Evolutionary conservation across 2,888 invertebrate species (phyloP).

Genomic region (Sympetrum striolatum): DNA sequence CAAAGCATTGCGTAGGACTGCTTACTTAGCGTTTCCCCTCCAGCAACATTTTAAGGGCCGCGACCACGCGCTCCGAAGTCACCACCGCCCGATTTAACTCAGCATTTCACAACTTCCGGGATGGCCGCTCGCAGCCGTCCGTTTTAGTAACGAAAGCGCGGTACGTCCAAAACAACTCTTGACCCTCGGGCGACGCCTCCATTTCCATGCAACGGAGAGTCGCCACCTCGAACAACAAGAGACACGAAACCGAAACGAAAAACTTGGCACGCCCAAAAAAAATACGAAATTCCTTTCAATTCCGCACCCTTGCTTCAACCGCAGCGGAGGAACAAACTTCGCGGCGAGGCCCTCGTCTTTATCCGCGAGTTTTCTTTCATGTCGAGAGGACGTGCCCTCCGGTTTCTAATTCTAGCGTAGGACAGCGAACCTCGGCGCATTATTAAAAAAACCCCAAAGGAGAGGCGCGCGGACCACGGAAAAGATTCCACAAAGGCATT

Average conservation of each 20-base stretch:
- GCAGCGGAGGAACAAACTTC: not conserved
- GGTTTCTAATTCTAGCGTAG: not conserved
- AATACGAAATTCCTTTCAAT: not conserved
- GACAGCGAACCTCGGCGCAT: conserved; percentile 10
- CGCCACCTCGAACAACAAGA: not conserved
- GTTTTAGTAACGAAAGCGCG: no score
- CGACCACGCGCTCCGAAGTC: no score
- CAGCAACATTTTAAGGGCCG: no score
- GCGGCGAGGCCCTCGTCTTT: not conserved
- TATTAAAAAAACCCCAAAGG: not conserved
- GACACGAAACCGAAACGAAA: not conserved
- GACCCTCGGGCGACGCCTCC: not conserved
- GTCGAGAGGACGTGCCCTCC: not conserved
- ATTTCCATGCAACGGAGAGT: not conserved
- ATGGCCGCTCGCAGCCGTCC: no score
- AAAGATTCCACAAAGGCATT: conserved; percentile 28
- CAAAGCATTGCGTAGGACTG: no score
- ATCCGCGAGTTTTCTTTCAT: not conserved
- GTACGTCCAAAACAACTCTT: no score
- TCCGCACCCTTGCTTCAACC: not conserved
- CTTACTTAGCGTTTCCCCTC: no score
- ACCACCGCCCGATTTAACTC: no score
- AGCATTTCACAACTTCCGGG: no score
- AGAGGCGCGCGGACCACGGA: not conserved
- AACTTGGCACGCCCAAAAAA: not conserved